Evolutionary conservation across 2,797 vertebrate species (phyloP), one percentile per base, ranked within the genome.

Genomic region (Tenualosa thibaudeaui): DNA sequence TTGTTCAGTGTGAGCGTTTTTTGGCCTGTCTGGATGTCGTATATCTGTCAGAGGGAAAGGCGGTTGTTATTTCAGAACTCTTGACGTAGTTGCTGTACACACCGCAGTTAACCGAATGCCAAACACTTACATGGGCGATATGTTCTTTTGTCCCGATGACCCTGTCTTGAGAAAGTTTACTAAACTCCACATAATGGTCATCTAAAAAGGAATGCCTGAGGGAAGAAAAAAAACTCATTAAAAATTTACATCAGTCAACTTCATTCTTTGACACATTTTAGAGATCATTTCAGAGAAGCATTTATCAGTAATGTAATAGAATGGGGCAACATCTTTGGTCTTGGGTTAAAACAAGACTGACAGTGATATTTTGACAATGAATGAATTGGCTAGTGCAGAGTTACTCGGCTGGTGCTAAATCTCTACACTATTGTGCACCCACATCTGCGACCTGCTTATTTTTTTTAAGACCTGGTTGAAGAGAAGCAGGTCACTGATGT

Each of bases 151-250:
- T 99, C 87, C 98, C 98, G 86, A 99, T 99, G 91, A 99, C 98
- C 54, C 97, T 96, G 89, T 99, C 98, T 91, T 99, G 98, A 87
- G 98, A 99, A 62, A 98, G 97, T 92, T 99, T 99, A 94, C 98
- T 99, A 95, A 99, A 99, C 92, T 99, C 98, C 90, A 99, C 98
- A 50, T 99, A 99, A 91, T 99, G 98, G 93, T 99, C 98, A 85
- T 98, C 98, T 75, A 97, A 94, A 92, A 99, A 99, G 71, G 98
- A 99, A 96, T 99, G 98, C 92, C 98, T 99, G 90, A 37, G 31
- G 31, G 31, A 31, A 31, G 31, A 31, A 31, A 71, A 71, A 17
- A 31, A 40, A 71, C 62, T 37, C 50, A 46, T 46, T 22, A 6
- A 60, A 24, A 24, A 19, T n/a, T 60, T 22, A 60, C 7, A 7